Base-by-base conservation (phyloP, 2,113 vertebrate species). In the Mastomys coucha region DNA sequence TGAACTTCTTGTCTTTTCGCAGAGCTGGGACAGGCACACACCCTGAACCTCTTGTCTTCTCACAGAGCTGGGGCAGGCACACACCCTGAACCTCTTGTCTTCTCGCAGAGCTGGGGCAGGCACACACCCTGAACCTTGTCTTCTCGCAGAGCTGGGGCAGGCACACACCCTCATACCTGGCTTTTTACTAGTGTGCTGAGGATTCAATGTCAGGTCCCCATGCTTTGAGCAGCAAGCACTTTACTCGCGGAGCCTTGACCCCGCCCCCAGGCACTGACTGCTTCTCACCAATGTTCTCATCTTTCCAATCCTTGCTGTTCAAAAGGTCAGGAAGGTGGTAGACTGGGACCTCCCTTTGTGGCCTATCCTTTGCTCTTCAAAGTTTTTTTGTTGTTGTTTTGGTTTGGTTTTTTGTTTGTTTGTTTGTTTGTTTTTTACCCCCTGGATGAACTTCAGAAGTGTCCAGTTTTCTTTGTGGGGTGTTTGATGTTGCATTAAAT, bases 401-500 rank as follows among this genome's bases (percentile, higher is more conserved):
- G 45, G 45, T 45, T 45, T 45, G 45, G n/a, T n/a, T n/a, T 12
- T 53, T 53, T 53, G 11, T 13, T 13, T 13, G 11, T 53, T 53
- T 53, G 8, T 53, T 53, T 6, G 7, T 53, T 53, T 53, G 7
- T 67, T 65, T 63, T 31, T 67, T 69, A 6, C 3, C 67, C 33
- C 53, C 80, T 70, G 49, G 45, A 75, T 36, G 60, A 89, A 85
- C 94, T 93, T 94, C 78, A 92, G 88, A 81, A 42, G 49, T 86
- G 90, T 94, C 93, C 51, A 67, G 80, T 90, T 88, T 53, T 73
- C 80, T 78, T 88, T 73, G 91, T 75, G 56, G 81, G 58, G 80
- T 88, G 81, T 96, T 91, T 87, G 92, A 56, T 89, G 94, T 92
- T 72, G 94, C 82, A 65, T 97, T 97, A 94, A 97, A 97, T 95